These are phyloP conservation scores for Coremacera marginata DNA, from an alignment of 2,888 invertebrate genomes.

Conservation along the genomic window DNA sequence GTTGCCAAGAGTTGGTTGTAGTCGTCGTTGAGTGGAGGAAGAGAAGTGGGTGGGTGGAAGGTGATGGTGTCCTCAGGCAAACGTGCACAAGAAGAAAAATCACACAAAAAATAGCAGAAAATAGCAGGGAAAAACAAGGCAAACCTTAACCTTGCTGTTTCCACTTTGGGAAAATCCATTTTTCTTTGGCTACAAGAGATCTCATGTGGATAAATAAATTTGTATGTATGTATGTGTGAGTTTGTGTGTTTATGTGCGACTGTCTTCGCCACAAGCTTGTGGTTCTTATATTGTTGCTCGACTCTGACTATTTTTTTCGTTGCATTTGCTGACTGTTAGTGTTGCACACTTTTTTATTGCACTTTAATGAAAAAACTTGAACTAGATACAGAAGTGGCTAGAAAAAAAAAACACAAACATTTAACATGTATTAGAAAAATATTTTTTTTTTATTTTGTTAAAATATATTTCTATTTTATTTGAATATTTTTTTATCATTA, in stretches of 20 bases:
- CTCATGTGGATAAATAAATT: not conserved
- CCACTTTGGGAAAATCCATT: not conserved
- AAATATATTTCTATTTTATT: too few relatives aligned
- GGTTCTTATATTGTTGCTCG: too few relatives aligned
- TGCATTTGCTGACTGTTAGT: not conserved
- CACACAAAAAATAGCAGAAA: not conserved
- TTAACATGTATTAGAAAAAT: too few relatives aligned
- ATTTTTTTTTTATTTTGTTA: too few relatives aligned
- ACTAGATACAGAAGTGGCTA: too few relatives aligned
- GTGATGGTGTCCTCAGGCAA: not conserved
- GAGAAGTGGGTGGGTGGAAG: not conserved
- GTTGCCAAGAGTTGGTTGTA: not conserved
- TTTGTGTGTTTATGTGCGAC: not conserved
- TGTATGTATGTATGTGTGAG: too few relatives aligned
- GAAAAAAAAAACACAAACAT: too few relatives aligned
- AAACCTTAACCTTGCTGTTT: conserved; percentile 12
- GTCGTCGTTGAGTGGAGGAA: not conserved
- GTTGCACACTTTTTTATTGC: not conserved
- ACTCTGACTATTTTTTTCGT: too few relatives aligned
- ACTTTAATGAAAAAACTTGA: too few relatives aligned
- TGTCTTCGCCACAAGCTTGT: not conserved
- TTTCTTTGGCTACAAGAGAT: not conserved
- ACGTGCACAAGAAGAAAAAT: not conserved
- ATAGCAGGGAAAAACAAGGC: too few relatives aligned
- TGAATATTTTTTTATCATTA: too few relatives aligned